Base-by-base conservation (phyloP, 2,113 vertebrate genomes). In the Nansenia antarctica region DNA sequence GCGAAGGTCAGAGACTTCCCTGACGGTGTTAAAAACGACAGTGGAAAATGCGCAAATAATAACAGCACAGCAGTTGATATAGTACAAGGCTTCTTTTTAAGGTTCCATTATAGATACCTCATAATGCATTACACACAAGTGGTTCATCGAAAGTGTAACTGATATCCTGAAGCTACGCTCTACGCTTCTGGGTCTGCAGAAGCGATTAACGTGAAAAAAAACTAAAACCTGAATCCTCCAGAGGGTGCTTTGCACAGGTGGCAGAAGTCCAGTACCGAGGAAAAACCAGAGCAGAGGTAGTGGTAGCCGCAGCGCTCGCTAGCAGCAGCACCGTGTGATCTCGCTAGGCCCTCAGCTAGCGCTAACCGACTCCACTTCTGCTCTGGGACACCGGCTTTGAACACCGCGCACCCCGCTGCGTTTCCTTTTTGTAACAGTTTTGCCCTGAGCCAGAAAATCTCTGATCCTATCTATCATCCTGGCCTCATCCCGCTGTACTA, bases 401-500 rank as follows among this genome's bases (percentile, higher is more conserved):
- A 35, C n/a, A 18, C 31, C 2, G n/a, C n/a, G n/a, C 20, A 1
- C 18, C 52, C 42, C n/a, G 42, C 42, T 47, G 42, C 7, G 42
- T 15, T 37, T n/a, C n/a, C n/a, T n/a, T n/a, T n/a, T n/a, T 11
- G 11, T 5, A 11, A 11, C 35, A 37, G 35, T 37, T n/a, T 11
- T 37, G 18, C 82, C 82, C 69, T 30, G 61, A 76, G 78, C 59
- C 24, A 57, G 67, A 80, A 59, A 65, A 73, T 63, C 62, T 78
- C 45, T 81, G 62, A 85, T 78, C 68, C n/a, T n/a, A n/a, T n/a
- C n/a, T n/a, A n/a, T n/a, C n/a, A n/a, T 70, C 72, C 60, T 70
- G 63, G 84, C 80, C 74, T 78, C 76, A 65, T 73, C 69, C 27
- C 14, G 30, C 62, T 57, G 58, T 47, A 31, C 62, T 57, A 47